A percentile compares a stretch with the other conserved stretches of the same genome.
These are phyloP conservation scores for Lepidocyrtoides sp. DNA, from an alignment of 2,888 invertebrate species.

Conservation along the genomic window DNA sequence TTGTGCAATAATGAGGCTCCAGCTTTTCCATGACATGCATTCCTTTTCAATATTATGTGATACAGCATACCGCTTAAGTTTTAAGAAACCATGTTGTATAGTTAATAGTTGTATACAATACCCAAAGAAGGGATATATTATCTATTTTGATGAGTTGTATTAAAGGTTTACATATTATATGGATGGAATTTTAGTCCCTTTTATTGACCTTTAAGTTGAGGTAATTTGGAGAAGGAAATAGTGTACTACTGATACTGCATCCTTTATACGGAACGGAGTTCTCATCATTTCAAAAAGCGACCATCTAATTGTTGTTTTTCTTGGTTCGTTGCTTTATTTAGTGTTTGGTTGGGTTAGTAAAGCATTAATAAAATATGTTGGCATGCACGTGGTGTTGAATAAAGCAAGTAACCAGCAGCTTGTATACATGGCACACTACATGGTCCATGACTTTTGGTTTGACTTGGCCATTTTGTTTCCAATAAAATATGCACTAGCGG, in stretches of 20 bases:
- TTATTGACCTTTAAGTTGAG: neutral
- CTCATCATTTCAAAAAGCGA: neutral
- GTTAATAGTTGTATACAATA: too few relatives aligned
- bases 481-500: neutral
- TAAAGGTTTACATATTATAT: too few relatives aligned
- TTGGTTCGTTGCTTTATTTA: slow-evolving; percentile 9
- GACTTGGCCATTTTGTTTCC: slow-evolving; percentile 12
- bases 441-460: neutral
- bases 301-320: slow-evolving; percentile 7
- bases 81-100: too few relatives aligned
- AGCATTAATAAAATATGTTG: slow-evolving; percentile 1
- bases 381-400: neutral
- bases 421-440: neutral
- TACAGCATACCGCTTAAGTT: too few relatives aligned
- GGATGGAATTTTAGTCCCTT: too few relatives aligned
- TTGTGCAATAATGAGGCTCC: too few relatives aligned
- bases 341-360: neutral
- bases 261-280: neutral
- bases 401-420: neutral
- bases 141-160: neutral
- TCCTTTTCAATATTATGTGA: too few relatives aligned
- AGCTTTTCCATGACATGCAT: too few relatives aligned
- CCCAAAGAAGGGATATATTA: too few relatives aligned
- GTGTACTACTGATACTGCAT: neutral
- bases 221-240: neutral